These are phyloP conservation scores for Eriocheir sinensis DNA, from an alignment of 1,140 invertebrate genomes.

Conservation along the genomic window DNA sequence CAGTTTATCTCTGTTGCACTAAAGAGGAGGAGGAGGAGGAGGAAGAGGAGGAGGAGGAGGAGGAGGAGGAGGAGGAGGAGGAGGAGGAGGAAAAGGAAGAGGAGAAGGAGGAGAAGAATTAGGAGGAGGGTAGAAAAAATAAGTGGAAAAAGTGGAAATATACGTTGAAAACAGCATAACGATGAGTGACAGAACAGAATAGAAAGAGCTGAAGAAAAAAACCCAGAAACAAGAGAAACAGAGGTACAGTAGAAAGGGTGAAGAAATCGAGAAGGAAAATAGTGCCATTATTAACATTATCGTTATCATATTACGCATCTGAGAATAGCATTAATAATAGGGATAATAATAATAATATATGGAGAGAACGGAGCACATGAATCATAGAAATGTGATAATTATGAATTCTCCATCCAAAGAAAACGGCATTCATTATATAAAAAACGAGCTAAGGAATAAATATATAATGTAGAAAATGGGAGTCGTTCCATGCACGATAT, in stretches of 20 bases:
- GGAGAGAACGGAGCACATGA: constrained; percentile 12
- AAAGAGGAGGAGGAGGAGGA: no score
- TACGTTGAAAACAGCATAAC: neutral
- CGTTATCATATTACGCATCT: no score
- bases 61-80: no score
- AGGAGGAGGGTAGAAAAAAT: neutral
- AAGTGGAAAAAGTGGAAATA: neutral
- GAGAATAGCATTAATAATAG: neutral
- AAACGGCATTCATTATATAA: constrained; percentile 14
- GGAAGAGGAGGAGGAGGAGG: neutral
- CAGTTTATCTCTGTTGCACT: constrained; percentile 2
- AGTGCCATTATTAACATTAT: neutral
- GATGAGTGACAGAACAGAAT: neutral
- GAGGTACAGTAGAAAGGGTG: neutral
- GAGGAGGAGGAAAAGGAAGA: no score
- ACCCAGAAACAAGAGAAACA: neutral
- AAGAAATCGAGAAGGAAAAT: neutral
- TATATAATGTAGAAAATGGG: constrained; percentile 47
- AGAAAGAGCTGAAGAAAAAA: neutral
- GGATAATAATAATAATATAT: constrained; percentile 7
- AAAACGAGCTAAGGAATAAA: constrained; percentile 23
- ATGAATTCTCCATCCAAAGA: neutral
- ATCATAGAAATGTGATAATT: no score
- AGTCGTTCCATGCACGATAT: constrained; percentile 68
- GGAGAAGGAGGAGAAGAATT: no score